Base-by-base conservation (phyloP, 2,797 vertebrate genomes). In the Echeneis naucrates region DNA sequence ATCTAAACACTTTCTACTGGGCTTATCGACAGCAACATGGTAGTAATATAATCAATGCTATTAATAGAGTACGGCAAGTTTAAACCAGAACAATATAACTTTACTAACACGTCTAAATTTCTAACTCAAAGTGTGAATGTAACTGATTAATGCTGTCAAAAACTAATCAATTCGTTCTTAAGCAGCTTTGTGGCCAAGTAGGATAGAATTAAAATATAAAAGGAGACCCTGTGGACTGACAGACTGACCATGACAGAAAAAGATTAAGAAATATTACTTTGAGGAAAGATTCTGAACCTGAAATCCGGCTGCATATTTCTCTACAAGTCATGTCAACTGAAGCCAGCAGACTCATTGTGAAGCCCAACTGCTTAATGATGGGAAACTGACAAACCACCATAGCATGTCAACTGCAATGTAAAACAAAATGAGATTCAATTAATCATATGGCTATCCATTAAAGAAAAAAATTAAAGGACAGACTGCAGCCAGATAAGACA, bases 361-460 rank as follows among this genome's bases (percentile, higher is more conserved):
- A 75, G 73, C 68, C 85, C 77, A 38, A 67, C 76, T 83, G 91
- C 73, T 84, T 92, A 93, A 94, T 92, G 92, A 91, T 81, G 78
- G 83, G 83, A 90, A 91, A 93, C 90, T 89, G 92, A 93, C 92
- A 94, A 92, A 91, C 73, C 53, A 79, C 87, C 77, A 59, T 75
- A 84, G 65, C 72, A 64, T 91, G 90, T 93, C 89, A 89, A 66
- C 83, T 37, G 10, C 42, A 59, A 91, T 93, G 90, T 93, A 88
- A 92, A 92, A 91, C 90, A 92, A 90, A 93, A 94, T 93, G 89
- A 90, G 90, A 89, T 84, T 72, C 83, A 87, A 92, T 94, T 92
- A 92, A 94, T 94, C 93, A 92, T 89, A 30, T 60, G 77, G 87
- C 91, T 84, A 81, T 68, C 88, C 80, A 90, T 90, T 91, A 86